Base-by-base conservation (phyloP, 2,113 vertebrate species). In the Chaetorhynchus papuensis region DNA sequence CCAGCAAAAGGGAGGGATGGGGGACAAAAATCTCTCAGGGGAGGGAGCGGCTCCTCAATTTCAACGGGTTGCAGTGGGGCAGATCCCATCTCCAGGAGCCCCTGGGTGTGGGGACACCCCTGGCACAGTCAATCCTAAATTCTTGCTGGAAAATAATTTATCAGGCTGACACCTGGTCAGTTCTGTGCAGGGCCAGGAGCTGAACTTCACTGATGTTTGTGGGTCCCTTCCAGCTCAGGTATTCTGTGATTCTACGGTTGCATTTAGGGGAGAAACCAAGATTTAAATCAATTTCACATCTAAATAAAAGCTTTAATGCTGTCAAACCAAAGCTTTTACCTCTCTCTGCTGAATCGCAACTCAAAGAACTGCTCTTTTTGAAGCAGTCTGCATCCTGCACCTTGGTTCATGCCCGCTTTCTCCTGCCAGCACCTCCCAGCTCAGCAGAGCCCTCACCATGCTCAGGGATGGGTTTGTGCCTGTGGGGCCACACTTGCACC, bases 1-100 rank as follows among this genome's bases (percentile, higher is more conserved):
- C 5, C 18, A 2, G 65, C 13, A 6, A 66, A 44, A 57, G 2
- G 4, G 45, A 3, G 2, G 4, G 56, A 2, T 11, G 5, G 7
- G 41, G 71, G 14, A 26, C 3, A 30, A 6, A 30, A 6, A 50
- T 8, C 11, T 54, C 59, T 23, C 33, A 30, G n/a, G 3, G 5
- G 76, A 27, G 10, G 76, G 80, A 44, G 10, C 27, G 11, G 35
- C 22, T 71, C 42, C 47, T 45, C 54, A 42, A 0, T 18, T 33
- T 74, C 35, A 50, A 1, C 19, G 5, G 33, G 17, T 50, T 10
- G 15, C 15, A 39, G 11, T 10, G 24, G 20, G 37, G 16, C 20
- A 11, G 7, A 49, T 31, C 42, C 45, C 39, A 10, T 7, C 53
- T 31, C 54, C 0, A 2, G 27, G 21, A 60, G 20, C 4, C 8